Evolutionary conservation across 2,113 vertebrate species (phyloP), one percentile per base, ranked within the genome.

Genomic region (Chitala chitala): DNA sequence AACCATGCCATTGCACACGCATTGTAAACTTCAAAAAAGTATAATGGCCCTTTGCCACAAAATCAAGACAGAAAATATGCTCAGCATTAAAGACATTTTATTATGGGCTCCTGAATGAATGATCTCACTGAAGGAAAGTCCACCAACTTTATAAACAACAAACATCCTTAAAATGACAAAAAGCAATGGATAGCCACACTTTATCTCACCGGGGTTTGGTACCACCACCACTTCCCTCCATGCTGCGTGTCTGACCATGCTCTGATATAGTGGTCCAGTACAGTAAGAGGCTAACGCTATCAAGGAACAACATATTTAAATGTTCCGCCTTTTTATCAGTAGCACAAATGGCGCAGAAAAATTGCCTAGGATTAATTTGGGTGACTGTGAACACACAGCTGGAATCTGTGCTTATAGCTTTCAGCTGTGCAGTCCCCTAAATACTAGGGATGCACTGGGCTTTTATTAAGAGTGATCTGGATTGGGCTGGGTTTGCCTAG

Each of bases 301-400:
- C 74, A 79, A 85, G 83, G 82, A 86, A 77, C 83, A 59, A 79
- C 83, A 82, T 80, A 86, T 89, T 89, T 87, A 75, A 89, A 87
- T 88, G 78, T 82, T 79, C 78, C 63, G 66, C 66, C 44, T 50
- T 80, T 87, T 90, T 88, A 88, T 89, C 87, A 84, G 78, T 75
- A 79, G 78, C 84, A 87, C 84, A 87, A 89, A 83, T 85, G 83
- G 85, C 86, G 87, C 87, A 86, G 85, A 85, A 76, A 89, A 89
- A 89, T 84, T 85, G 87, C 81, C 79, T 74, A 46, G 87, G 88
- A 90, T 90, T 89, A 88, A 89, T 89, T 87, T 84, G 81, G 80
- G 81, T 83, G 84, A 77, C 78, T 75, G 81, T 73, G 79, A 85
- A 85, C 82, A 82, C 84, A 85, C 81, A 84, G 83, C 83, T 77